Evolutionary conservation across 2,113 vertebrate genomes (phyloP).

Genomic region (Dipodomys ordii): DNA sequence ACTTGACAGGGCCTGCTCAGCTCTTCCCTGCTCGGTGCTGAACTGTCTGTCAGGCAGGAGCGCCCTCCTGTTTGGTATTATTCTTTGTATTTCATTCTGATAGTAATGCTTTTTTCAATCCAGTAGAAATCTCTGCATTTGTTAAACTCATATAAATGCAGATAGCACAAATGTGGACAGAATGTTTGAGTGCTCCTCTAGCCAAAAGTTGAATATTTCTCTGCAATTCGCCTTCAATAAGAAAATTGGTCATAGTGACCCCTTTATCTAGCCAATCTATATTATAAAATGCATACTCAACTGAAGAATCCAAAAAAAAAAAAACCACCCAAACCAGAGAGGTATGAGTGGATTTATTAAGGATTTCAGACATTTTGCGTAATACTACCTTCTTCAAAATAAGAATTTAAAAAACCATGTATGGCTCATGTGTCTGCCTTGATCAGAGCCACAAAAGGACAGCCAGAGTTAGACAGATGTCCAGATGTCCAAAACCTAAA

Average conservation of each 20-base stretch:
- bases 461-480: background rate
- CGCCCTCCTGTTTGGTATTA: background rate
- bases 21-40: background rate
- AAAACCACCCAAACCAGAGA: background rate
- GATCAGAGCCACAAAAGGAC: background rate
- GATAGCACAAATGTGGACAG: background rate
- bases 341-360: background rate
- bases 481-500: background rate
- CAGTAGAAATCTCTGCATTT: background rate
- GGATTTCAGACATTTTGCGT: background rate
- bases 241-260: background rate
- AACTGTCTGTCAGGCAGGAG: constrained; percentile 19
- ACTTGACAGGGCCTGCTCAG: background rate
- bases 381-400: constrained; percentile 11
- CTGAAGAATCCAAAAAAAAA: background rate
- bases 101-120: constrained; percentile 50
- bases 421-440: background rate
- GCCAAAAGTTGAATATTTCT: constrained; percentile 52
- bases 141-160: background rate
- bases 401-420: background rate
- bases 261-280: constrained; percentile 3
- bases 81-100: constrained; percentile 53
- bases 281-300: constrained; percentile 22
- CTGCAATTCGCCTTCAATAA: constrained; percentile 21
- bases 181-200: background rate